Conservation (phyloP, 2,888 invertebrate species). For the Drosophila suboccidentalis region DNA sequence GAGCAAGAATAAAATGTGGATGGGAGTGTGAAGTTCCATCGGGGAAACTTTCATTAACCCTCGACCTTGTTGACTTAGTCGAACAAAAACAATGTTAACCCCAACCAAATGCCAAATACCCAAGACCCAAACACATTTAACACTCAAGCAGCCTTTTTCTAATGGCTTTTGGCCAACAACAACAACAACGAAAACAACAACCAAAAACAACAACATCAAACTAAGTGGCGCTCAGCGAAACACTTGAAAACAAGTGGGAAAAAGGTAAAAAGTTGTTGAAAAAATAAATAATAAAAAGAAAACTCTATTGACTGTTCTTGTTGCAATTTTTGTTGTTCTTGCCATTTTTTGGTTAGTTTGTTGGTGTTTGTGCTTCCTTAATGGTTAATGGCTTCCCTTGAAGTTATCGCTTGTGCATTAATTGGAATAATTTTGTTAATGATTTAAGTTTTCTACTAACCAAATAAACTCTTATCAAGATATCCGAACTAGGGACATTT, state of each 20-base stretch:
- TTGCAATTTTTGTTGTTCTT: conserved; percentile 26
- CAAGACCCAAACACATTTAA: conserved; percentile 51
- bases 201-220: conserved; percentile 39
- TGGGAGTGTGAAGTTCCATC: conserved; percentile 9
- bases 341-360: conserved; percentile 51
- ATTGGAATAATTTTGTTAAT: conserved; percentile 71
- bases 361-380: conserved; percentile 66
- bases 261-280: conserved; percentile 75
- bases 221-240: conserved; percentile 69
- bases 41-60: conserved; percentile 71
- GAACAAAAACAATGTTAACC: conserved; percentile 68
- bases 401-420: conserved; percentile 59
- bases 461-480: no score
- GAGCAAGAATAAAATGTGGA: neutral
- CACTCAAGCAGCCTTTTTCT: conserved; percentile 65
- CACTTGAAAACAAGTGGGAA: conserved; percentile 73
- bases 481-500: no score
- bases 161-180: conserved; percentile 60
- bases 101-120: conserved; percentile 36
- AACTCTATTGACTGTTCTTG: conserved; percentile 52
- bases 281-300: conserved; percentile 78
- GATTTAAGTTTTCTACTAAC: no score
- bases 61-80: conserved; percentile 76
- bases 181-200: conserved; percentile 23
- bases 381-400: conserved; percentile 75